These are phyloP conservation scores for Atta colombica DNA, from an alignment of 1,140 invertebrate genomes.

Conservation along the genomic window DNA sequence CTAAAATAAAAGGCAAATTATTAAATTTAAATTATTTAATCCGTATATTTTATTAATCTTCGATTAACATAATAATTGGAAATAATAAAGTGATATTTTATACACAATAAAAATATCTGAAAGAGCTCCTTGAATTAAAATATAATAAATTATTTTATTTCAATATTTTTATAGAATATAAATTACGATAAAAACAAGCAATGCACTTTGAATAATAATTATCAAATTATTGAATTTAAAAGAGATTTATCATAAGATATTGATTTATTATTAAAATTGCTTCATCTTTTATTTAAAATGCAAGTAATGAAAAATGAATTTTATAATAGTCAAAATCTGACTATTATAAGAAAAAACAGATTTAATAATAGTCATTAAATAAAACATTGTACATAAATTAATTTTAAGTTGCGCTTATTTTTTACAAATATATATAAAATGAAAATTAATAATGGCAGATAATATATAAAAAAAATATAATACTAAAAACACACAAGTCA, in stretches of 20 bases:
- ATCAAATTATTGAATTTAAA: background rate
- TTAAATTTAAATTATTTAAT: background rate
- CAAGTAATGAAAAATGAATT: background rate
- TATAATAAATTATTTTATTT: background rate
- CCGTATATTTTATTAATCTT: too few species aligned
- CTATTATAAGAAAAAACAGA: background rate
- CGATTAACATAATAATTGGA: background rate
- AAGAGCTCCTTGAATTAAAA: background rate
- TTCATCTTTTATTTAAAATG: constrained; percentile 18
- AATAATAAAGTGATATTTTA: background rate
- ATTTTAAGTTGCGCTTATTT: background rate
- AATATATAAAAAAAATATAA: background rate
- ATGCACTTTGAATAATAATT: background rate
- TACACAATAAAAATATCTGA: background rate
- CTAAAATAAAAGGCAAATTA: background rate
- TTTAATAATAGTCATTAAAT: constrained; percentile 1
- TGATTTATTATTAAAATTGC: background rate
- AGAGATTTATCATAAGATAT: background rate
- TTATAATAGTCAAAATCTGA: background rate
- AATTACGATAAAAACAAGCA: background rate
- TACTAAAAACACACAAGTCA: background rate
- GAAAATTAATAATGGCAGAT: background rate
- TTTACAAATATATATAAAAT: background rate
- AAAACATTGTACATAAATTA: constrained; percentile 1
- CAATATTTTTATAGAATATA: background rate